Evolutionary conservation across 2,113 vertebrate genomes (phyloP), one percentile per base, ranked within the genome.

Genomic region (Raja brachyura): DNA sequence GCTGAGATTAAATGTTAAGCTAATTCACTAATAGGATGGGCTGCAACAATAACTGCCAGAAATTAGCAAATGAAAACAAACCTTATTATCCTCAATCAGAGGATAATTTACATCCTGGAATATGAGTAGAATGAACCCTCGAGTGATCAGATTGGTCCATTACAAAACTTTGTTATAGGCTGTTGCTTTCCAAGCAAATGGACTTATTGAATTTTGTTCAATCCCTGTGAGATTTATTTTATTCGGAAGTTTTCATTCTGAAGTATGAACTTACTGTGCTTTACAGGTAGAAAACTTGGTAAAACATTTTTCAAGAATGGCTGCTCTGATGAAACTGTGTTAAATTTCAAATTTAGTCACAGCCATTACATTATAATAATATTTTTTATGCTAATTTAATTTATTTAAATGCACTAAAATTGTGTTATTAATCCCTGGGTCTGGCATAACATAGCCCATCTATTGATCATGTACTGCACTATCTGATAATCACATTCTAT

Each of bases 321-420:
- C 10, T 61, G 54, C 13, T 66, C 28, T 66, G 28, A 14, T 31
- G 83, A 66, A 88, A 88, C 28, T 33, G 83, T 63, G 31, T 88
- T 28, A 88, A 88, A 77, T 31, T 77, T 33, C 8, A 77, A 77
- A 88, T 63, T 88, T 56, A 59, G 81, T 61, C 14, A 56, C 81
- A 86, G 79, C 48, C 25, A 83, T 22, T 48, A 56, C 48, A 85
- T 61, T 85, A 54, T 56, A 56, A 85, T 61, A 85, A 85, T 85
- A 59, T 85, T 85, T 59, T 88, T 59, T 63, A 88, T 14, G 61
- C 83, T n/a, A 88, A 63, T 61, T 31, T 88, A 88, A 88, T 88
- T 88, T 59, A 88, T 63, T 63, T 63, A n/a, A 88, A 88, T 88
- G 28, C n/a, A 18, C 83, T 66, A 88, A 86, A 88, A 28, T 59